These are phyloP conservation scores for Mobula birostris DNA, from an alignment of 2,113 vertebrate species.

Conservation along the genomic window DNA sequence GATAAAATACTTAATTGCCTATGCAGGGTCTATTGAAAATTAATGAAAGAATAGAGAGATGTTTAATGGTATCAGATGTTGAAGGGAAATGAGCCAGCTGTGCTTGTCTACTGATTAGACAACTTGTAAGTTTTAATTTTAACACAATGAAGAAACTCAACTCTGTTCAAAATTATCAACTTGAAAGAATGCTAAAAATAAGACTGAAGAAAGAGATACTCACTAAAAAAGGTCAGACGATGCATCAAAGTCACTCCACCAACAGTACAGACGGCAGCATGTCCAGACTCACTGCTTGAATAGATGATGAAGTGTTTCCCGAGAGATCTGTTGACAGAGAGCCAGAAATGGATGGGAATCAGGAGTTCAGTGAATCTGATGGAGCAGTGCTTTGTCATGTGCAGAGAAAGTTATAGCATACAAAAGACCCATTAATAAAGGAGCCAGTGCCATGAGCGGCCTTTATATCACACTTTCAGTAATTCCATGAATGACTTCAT, in stretches of 20 bases:
- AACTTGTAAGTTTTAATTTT: not conserved
- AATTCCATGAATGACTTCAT: not conserved
- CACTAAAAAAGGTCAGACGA: not conserved
- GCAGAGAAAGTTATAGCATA: not conserved
- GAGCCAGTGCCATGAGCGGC: not conserved
- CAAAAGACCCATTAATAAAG: not conserved
- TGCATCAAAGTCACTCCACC: slow-evolving; percentile 16
- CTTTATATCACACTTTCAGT: not conserved
- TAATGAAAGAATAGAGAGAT: not conserved
- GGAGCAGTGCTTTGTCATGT: not conserved
- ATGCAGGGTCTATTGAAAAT: not conserved
- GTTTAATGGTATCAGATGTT: not conserved
- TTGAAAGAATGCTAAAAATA: slow-evolving; percentile 8
- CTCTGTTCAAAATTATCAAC: not conserved
- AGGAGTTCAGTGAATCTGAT: not conserved
- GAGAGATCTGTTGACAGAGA: not conserved
- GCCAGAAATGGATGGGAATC: slow-evolving; percentile 13
- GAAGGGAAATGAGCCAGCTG: not conserved
- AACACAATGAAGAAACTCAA: not conserved
- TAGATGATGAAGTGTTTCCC: not conserved
- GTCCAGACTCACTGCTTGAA: not conserved
- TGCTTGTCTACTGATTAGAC: not conserved
- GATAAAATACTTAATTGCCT: not conserved
- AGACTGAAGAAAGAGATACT: not conserved
- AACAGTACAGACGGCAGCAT: not conserved